Evolutionary conservation across 2,888 invertebrate genomes (phyloP), one percentile per base, ranked within the genome.

Genomic region (Cerastis leucographa): DNA sequence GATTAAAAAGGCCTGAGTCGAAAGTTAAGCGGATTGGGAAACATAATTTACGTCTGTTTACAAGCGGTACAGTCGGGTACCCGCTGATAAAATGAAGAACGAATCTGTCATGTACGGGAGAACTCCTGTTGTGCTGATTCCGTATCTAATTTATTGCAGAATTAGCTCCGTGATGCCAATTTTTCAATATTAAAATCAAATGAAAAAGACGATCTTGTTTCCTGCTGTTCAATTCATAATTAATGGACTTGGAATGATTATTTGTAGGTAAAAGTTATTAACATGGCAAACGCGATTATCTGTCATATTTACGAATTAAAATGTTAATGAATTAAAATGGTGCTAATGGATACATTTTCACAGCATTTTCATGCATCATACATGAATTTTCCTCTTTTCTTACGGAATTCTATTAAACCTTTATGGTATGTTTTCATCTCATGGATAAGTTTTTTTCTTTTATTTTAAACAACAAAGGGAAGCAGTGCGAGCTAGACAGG

Each of bases 1-100:
- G 91, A 91, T 92, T 93, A 92, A 90, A 92, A 91, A 88, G 87
- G 85, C 88, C 87, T 85, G 88, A 89, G 90, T 90, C 81, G 84
- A 88, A 93, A 90, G 89, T 90, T 92, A 93, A 92, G 92, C 93
- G 90, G 93, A 92, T 93, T 91, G 86, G 81, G 88, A 87, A 89
- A 87, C 87, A 86, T 87, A 90, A 93, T 92, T 93, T 91, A 91
- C 89, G 89, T 89, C 87, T 92, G 90, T 91, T 91, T 91, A 90
- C 88, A 84, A 76, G 78, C 78, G 71, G 79, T 75, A 74, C 85
- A 80, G 86, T 87, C 77, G 85, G 89, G 81, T 75, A 84, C 82
- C 81, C 75, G 76, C 88, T 87, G 87, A 88, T 89, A 89, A 89
- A 88, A 88, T 84, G 78, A 85, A 87, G 85, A 88, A 83, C 72